Conservation (phyloP, 2,888 invertebrate species). For the Apeira syringaria region DNA sequence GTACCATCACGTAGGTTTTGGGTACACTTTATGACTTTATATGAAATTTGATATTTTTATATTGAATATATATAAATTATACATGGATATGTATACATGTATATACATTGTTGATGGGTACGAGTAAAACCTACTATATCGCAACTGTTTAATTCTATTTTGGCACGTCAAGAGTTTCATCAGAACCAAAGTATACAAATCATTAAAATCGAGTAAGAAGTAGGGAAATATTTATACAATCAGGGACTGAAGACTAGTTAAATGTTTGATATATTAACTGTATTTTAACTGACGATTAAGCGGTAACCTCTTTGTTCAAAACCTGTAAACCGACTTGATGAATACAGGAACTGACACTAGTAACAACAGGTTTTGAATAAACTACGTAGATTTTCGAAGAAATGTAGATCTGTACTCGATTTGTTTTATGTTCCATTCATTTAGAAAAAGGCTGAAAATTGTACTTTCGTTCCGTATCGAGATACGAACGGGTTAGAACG, state of each 20-base stretch:
- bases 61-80: constrained; percentile 84
- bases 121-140: constrained; percentile 81
- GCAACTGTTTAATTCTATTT: constrained; percentile 83
- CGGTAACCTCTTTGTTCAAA: constrained; percentile 77
- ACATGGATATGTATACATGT: constrained; percentile 83
- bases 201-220: constrained; percentile 82
- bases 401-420: constrained; percentile 60
- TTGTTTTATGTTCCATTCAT: constrained; percentile 46
- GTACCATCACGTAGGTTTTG: constrained; percentile 84
- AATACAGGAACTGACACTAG: constrained; percentile 76
- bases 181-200: constrained; percentile 84
- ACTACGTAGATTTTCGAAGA: constrained; percentile 71
- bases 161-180: constrained; percentile 82
- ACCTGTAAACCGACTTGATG: constrained; percentile 74
- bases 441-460: constrained; percentile 63
- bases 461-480: constrained; percentile 54
- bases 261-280: constrained; percentile 83
- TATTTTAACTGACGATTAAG: constrained; percentile 79
- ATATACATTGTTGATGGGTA: constrained; percentile 83
- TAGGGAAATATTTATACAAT: constrained; percentile 83
- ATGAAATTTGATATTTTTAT: constrained; percentile 84
- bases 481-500: constrained; percentile 57
- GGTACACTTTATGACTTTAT: constrained; percentile 84
- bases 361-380: constrained; percentile 79
- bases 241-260: constrained; percentile 83